Evolutionary conservation across 2,797 vertebrate genomes (phyloP), one percentile per base, ranked within the genome.

Genomic region (Tauraco hartlaubi): DNA sequence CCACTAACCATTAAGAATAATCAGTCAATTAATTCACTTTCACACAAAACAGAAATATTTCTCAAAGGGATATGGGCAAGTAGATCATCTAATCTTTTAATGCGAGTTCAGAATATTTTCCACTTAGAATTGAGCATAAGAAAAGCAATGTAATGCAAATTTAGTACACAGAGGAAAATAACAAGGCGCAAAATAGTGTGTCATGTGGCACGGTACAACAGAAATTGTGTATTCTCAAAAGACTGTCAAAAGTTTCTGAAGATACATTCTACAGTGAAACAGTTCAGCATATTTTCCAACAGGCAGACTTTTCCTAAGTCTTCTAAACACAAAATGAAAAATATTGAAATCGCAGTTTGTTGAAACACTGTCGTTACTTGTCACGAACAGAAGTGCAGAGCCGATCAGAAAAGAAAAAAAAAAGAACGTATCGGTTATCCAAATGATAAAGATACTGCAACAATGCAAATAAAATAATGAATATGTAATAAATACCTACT

Each of bases 391-490:
- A 91, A 85, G 78, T 41, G 91, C 69, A 88, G 88, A 89, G 63
- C 15, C 78, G 92, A 74, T 76, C 63, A 94, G 86, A 77, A 58
- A 66, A 89, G 78, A 66, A 59, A 69, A 84, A 86, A 82, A 72
- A 51, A 90, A 21, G 23, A 95, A 81, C 0, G 41, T 67, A 87
- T 83, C 92, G 0, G 31, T 85, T 90, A 95, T 49, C 88, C 89
- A 95, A 97, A 96, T 89, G 88, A 84, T 74, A 92, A 95, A 94
- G 94, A 87, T 91, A 75, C 59, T 80, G 84, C 95, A 96, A 98
- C 97, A 98, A 98, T 98, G 90, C 88, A 96, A 97, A 97, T 97
- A 97, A 97, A 98, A 98, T 97, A 98, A 98, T 98, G 98, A 98
- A 98, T 98, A 98, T 98, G 98, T 98, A 98, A 98, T 98, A 98